A percentile compares a stretch with the other conserved stretches of the same genome.
Conservation (phyloP, 2,797 vertebrate species). For the Leptoclinus maculatus region DNA sequence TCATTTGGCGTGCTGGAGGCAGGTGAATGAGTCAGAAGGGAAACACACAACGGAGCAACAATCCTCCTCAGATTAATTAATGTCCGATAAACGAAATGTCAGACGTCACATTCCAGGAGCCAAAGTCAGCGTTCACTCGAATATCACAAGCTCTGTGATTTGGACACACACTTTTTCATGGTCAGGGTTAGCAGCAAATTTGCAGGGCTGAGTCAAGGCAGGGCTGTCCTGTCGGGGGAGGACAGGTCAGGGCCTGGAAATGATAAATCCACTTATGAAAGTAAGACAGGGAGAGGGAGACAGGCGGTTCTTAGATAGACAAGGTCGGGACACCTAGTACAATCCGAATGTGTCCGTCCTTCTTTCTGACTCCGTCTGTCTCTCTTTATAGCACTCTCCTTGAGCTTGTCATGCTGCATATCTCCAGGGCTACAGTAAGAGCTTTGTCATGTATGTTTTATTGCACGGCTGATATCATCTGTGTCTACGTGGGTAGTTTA, state of each 20-base stretch:
- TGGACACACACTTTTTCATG: slow-evolving; percentile 53
- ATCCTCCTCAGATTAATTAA: slow-evolving; percentile 13
- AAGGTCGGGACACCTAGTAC: slow-evolving; percentile 55
- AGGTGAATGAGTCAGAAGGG: slow-evolving; percentile 52
- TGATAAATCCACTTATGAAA: slow-evolving; percentile 72
- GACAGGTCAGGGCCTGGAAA: slow-evolving; percentile 73
- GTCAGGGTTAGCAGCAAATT: slow-evolving; percentile 65
- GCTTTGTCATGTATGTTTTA: slow-evolving; percentile 31
- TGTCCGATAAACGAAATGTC: background rate
- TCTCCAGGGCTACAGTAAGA: slow-evolving; percentile 8
- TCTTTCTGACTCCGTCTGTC: slow-evolving; percentile 12
- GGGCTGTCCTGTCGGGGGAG: slow-evolving; percentile 52
- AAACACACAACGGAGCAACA: slow-evolving; percentile 21
- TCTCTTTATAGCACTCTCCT: slow-evolving; percentile 18
- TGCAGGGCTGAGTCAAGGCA: slow-evolving; percentile 60
- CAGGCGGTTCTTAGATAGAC: slow-evolving; percentile 50
- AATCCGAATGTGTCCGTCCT: slow-evolving; percentile 20
- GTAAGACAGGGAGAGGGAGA: slow-evolving; percentile 56
- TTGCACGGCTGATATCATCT: slow-evolving; percentile 7
- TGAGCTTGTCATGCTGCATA: slow-evolving; percentile 18
- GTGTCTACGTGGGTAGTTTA: slow-evolving; percentile 10
- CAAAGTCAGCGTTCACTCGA: slow-evolving; percentile 30
- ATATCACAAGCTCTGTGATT: slow-evolving; percentile 47
- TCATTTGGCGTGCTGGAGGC: slow-evolving; percentile 42
- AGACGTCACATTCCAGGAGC: background rate